Conservation (phyloP, 2,113 vertebrate species). For the Gulo gulo region DNA sequence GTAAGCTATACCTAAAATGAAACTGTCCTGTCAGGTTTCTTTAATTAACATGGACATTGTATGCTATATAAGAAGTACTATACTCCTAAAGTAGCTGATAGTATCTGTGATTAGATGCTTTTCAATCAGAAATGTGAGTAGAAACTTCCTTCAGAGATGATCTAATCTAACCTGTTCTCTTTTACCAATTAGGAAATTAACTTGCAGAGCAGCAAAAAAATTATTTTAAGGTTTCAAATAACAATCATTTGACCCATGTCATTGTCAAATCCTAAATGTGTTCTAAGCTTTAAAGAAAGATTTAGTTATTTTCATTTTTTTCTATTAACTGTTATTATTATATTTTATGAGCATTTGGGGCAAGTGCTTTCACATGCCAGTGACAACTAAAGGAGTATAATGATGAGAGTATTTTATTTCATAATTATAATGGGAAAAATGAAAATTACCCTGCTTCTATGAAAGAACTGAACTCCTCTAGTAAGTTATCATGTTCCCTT, state of each 20-base stretch:
- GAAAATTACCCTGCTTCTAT: background rate
- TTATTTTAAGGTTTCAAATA: background rate
- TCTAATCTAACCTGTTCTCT: background rate
- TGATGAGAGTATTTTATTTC: background rate
- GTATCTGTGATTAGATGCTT: background rate
- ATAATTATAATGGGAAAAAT: background rate
- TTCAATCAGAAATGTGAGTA: background rate
- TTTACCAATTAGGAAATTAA: background rate
- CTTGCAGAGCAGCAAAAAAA: background rate
- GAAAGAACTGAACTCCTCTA: background rate
- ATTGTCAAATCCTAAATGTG: background rate
- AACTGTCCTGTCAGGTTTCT: background rate
- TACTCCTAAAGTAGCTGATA: background rate
- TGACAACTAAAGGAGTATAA: background rate
- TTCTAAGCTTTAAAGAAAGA: slow-evolving; percentile 18
- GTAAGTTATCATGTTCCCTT: background rate
- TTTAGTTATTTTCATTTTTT: slow-evolving; percentile 7
- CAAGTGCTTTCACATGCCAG: background rate
- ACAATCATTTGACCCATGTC: background rate
- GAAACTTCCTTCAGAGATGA: background rate
- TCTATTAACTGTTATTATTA: background rate
- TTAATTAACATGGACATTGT: background rate
- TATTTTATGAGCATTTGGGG: background rate
- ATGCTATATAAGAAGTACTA: background rate
- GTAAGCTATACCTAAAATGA: background rate